phyloP scores from a whole-genome alignment of 1,140 invertebrate genomes.

The Brachionus paranguensis region DNA sequence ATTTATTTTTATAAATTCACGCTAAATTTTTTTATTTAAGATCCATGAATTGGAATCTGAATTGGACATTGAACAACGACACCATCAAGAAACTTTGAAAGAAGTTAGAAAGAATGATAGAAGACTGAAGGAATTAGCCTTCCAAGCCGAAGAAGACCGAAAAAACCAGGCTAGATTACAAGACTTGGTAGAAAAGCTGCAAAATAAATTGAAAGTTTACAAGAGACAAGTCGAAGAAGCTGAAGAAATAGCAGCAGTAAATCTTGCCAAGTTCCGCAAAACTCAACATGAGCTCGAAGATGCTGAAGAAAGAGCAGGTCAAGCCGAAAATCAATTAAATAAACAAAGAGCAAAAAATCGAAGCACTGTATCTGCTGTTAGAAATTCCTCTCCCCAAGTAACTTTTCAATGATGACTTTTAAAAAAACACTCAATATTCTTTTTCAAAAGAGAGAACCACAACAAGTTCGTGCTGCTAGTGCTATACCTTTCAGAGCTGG shows the following conservation, averaged over 20 bases:
- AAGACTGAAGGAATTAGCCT: constrained; percentile 66
- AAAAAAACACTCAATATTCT: neutral
- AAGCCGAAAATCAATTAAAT: constrained; percentile 90
- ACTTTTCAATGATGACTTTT: neutral
- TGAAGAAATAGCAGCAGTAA: constrained; percentile 94
- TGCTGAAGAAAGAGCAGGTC: constrained; percentile 92
- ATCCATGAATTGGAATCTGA: constrained; percentile 82
- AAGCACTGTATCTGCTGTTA: constrained; percentile 60
- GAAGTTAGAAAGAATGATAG: constrained; percentile 72
- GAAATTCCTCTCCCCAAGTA: constrained; percentile 9
- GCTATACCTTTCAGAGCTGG: constrained; percentile 16
- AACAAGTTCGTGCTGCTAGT: constrained; percentile 7
- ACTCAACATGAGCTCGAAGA: constrained; percentile 66
- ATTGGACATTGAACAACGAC: constrained; percentile 91
- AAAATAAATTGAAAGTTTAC: constrained; percentile 98
- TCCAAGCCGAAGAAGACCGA: constrained; percentile 91
- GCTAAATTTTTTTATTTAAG: neutral
- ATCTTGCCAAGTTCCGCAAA: constrained; percentile 98
- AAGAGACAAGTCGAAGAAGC: constrained; percentile 99
- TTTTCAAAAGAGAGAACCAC: constrained; percentile 15
- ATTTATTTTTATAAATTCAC: neutral
- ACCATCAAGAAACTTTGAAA: constrained; percentile 70
- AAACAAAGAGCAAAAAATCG: constrained; percentile 94
- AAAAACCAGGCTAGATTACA: constrained; percentile 97
- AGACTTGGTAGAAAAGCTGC: constrained; percentile 94